A percentile compares a stretch with the other conserved stretches of the same genome.
Evolutionary conservation across 2,797 vertebrate species (phyloP).

Genomic region (Brotula barbata): DNA sequence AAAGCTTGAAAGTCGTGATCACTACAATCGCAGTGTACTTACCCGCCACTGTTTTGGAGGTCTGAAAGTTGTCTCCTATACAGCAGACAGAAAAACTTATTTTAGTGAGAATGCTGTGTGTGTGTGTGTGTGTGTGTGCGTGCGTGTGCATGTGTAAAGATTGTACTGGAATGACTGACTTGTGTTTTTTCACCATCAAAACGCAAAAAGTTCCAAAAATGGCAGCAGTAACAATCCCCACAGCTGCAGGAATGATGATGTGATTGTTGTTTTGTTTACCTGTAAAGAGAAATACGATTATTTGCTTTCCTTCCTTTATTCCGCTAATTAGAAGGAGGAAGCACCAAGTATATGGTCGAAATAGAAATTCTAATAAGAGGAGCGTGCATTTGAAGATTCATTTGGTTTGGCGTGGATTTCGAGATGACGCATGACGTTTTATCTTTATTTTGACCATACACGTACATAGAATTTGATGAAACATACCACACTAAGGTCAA

Average conservation of each 20-base stretch:
- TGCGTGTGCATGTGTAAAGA: not conserved
- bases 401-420: too few species aligned
- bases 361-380: too few species aligned
- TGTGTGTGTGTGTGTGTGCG: too few species aligned
- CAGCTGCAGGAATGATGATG: conserved; percentile 68
- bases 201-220: conserved; percentile 61
- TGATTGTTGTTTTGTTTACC: conserved; percentile 53
- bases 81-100: not conserved
- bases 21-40: conserved; percentile 14
- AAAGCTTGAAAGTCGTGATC: not conserved
- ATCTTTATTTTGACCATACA: too few species aligned
- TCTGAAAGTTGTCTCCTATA: conserved; percentile 64
- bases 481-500: not conserved
- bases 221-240: conserved; percentile 31
- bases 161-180: conserved; percentile 49
- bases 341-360: not conserved
- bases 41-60: conserved; percentile 66
- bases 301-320: not conserved
- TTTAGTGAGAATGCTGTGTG: too few species aligned
- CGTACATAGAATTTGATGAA: too few species aligned
- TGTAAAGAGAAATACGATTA: conserved; percentile 36
- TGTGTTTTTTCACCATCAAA: conserved; percentile 70
- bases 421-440: too few species aligned
- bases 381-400: too few species aligned
- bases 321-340: not conserved